Evolutionary conservation across 2,113 vertebrate species (phyloP), one percentile per base, ranked within the genome.

Genomic region (Rissa tridactyla): DNA sequence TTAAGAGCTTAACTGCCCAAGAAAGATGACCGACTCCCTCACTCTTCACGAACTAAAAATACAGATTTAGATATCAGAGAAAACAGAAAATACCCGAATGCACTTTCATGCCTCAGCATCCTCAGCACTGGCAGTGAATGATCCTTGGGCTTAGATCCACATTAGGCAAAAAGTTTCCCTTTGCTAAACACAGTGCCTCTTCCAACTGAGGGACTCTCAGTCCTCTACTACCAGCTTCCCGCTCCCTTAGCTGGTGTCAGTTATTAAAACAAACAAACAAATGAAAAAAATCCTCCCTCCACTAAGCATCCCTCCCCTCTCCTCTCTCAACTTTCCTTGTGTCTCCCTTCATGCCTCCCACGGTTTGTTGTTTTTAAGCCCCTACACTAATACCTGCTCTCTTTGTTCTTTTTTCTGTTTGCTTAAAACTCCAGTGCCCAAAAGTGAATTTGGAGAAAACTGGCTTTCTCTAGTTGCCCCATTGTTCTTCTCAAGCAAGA

Each of bases 401-500:
- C 47, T 65, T 44, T 65, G 17, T 29, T 80, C 4, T 38, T 57
- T 46, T 15, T 61, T 69, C 36, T 70, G 20, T 71, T 95, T 87
- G 61, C 78, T 94, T 89, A 61, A 64, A 95, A 76, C 61, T 96
- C 66, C 61, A 88, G 72, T 25, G 47, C 44, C 69, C 34, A 87
- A 87, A 94, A 95, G 87, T 23, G 16, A 92, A 87, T 94, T 93
- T 92, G 95, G 93, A 96, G 84, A 87, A 95, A 97, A 97, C 96
- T 85, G 93, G 95, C 78, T 96, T 95, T 93, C 78, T 96, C 95
- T 90, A 92, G 96, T 93, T 96, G 93, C 58, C 66, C 96, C 78
- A 96, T 97, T 97, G 96, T 97, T 97, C 86, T 94, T 95, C 84
- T 76, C 86, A 72, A 78, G 91, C 94, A 96, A 97, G 94, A 97